Percentiles rank a stretch among this genome's conserved stretches.
phyloP scores from a whole-genome alignment of 2,888 invertebrate species.

The Pediacus dermestoides region DNA sequence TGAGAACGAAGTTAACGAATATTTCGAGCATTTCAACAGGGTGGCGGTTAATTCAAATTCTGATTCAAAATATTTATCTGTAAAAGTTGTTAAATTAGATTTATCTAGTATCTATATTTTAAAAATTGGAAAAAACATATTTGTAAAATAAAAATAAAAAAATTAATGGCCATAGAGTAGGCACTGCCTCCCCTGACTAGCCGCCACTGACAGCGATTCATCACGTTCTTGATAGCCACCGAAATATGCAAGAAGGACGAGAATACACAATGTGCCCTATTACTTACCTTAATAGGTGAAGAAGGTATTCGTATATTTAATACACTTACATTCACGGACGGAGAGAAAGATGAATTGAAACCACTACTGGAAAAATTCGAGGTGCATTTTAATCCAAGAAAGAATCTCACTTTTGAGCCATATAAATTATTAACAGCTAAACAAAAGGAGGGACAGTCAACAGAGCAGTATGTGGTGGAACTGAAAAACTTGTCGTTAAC shows the following conservation, averaged over 20 bases:
- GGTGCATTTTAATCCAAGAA: slow-evolving; percentile 22
- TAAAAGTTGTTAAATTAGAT: too few species aligned
- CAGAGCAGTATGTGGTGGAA: slow-evolving; percentile 9
- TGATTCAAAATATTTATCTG: too few species aligned
- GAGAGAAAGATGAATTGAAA: slow-evolving; percentile 19
- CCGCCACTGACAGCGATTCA: too few species aligned
- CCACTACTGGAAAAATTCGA: slow-evolving; percentile 25
- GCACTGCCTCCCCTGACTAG: too few species aligned
- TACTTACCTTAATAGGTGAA: slow-evolving; percentile 30
- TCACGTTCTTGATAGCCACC: slow-evolving; percentile 23
- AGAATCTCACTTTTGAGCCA: slow-evolving; percentile 23
- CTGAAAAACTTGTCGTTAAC: slow-evolving; percentile 11
- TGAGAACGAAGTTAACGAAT: too few species aligned
- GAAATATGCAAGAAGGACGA: slow-evolving; percentile 24
- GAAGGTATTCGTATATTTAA: slow-evolving; percentile 26
- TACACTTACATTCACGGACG: slow-evolving; percentile 21
- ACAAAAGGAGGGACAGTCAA: slow-evolving; percentile 6
- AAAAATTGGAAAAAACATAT: too few species aligned
- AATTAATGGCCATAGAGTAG: too few species aligned
- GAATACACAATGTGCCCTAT: slow-evolving; percentile 25
- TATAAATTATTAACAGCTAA: slow-evolving; percentile 24
- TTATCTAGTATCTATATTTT: too few species aligned
- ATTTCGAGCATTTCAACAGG: too few species aligned
- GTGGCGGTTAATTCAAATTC: too few species aligned
- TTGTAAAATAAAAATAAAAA: too few species aligned